Evolutionary conservation across 2,888 invertebrate genomes (phyloP).

Genomic region (Eledone cirrhosa): DNA sequence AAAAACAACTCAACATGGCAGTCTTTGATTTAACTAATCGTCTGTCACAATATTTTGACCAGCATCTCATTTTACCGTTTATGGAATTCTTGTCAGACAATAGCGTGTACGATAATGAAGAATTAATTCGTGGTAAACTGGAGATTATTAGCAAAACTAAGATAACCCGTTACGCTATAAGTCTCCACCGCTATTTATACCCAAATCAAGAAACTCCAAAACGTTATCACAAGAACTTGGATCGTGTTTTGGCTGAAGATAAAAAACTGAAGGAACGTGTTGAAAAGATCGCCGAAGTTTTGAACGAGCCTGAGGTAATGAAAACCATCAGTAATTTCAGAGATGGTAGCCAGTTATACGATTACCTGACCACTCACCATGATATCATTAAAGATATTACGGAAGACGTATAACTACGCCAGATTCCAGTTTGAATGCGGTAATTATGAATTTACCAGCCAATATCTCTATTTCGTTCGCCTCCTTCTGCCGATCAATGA

Average conservation of each 20-base stretch:
- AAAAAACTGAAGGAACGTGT: slow-evolving; percentile 87
- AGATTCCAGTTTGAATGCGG: slow-evolving; percentile 99
- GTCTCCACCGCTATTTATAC: slow-evolving; percentile 87
- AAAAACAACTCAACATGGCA: slow-evolving; percentile 72
- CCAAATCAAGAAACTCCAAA: slow-evolving; percentile 83
- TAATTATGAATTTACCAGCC: slow-evolving; percentile 93
- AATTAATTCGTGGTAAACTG: slow-evolving; percentile 89
- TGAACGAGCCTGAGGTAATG: slow-evolving; percentile 87
- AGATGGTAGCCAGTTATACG: slow-evolving; percentile 91
- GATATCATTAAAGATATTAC: slow-evolving; percentile 89
- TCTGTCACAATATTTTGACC: slow-evolving; percentile 94
- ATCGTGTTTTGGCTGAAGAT: slow-evolving; percentile 85
- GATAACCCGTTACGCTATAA: slow-evolving; percentile 99
- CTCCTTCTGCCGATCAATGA: slow-evolving; percentile 70
- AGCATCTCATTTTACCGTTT: slow-evolving; percentile 96
- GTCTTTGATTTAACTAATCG: slow-evolving; percentile 92
- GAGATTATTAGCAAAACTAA: slow-evolving; percentile 96
- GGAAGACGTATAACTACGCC: slow-evolving; percentile 90
- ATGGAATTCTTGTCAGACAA: slow-evolving; percentile 96
- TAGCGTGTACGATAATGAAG: slow-evolving; percentile 93
- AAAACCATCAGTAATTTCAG: slow-evolving; percentile 90
- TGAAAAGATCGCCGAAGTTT: slow-evolving; percentile 85
- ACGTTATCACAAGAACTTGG: slow-evolving; percentile 81
- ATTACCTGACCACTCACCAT: slow-evolving; percentile 86
- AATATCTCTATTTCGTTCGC: slow-evolving; percentile 95